Evolutionary conservation across 2,113 vertebrate genomes (phyloP).

Genomic region (Glareola pratincola): DNA sequence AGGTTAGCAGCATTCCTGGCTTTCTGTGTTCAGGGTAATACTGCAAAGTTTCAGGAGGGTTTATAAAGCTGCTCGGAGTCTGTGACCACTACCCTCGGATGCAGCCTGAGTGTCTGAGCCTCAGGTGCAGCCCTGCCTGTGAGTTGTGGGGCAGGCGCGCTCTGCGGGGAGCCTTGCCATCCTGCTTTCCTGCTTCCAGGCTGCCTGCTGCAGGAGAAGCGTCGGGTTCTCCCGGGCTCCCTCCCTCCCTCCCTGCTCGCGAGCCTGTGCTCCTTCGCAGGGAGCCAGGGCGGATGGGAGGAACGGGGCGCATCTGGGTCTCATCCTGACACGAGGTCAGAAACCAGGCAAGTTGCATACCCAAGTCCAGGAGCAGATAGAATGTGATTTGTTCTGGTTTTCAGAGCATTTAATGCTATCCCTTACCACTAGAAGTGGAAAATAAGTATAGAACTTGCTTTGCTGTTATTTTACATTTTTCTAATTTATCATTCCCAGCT

Average conservation of each 20-base stretch:
- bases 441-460: not conserved
- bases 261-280: rapidly evolving
- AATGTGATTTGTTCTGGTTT: not conserved
- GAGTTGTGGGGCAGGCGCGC: not conserved
- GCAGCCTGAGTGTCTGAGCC: not conserved
- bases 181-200: not conserved
- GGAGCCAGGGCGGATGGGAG: not conserved
- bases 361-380: not conserved
- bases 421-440: not conserved
- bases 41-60: not conserved
- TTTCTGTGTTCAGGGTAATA: not conserved
- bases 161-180: not conserved
- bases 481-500: not conserved
- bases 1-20: conserved; percentile 75
- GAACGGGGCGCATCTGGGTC: rapidly evolving
- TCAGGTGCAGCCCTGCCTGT: not conserved
- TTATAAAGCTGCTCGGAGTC: not conserved
- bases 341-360: not conserved
- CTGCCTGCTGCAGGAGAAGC: not conserved
- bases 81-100: not conserved
- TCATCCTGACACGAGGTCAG: not conserved
- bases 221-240: rapidly evolving
- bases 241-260: rapidly evolving
- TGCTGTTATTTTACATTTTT: not conserved
- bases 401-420: not conserved